Percentiles rank a stretch among this genome's conserved stretches.
phyloP scores from a whole-genome alignment of 2,113 vertebrate species.

The Chlorodrepanis virens region DNA sequence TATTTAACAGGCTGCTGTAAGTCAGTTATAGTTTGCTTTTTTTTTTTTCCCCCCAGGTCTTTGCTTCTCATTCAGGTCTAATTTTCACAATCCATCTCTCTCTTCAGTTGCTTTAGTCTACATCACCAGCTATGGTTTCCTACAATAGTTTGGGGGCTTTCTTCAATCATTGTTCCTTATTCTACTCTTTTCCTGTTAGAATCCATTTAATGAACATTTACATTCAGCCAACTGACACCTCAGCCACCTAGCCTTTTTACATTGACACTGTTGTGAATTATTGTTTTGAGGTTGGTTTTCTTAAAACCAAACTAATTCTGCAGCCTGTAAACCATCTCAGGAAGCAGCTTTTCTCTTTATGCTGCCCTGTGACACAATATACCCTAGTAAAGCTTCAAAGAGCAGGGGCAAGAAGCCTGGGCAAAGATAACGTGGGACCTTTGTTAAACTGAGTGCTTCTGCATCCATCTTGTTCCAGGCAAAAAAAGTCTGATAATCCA shows the following conservation, averaged over 20 bases:
- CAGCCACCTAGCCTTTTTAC: background rate
- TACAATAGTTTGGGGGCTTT: background rate
- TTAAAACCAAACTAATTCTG: background rate
- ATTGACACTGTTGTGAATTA: background rate
- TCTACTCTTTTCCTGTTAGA: background rate
- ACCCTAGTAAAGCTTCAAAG: background rate
- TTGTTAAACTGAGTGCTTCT: conserved; percentile 43
- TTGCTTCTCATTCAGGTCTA: background rate
- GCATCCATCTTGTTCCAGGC: conserved; percentile 21
- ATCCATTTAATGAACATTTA: background rate
- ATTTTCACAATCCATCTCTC: background rate
- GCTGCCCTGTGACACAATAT: background rate
- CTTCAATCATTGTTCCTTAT: background rate
- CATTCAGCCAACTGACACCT: background rate
- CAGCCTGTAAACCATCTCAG: background rate
- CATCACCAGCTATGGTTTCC: background rate
- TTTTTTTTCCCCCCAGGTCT: background rate
- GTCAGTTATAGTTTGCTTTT: background rate
- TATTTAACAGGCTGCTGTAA: background rate
- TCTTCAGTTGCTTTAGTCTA: background rate
- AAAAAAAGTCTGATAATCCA: conserved; percentile 45
- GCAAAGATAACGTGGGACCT: background rate
- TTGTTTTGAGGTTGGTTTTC: background rate
- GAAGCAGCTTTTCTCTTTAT: background rate
- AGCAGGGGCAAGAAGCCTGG: background rate